Conservation (phyloP, 2,888 invertebrate species). For the Tetragnatha montana region DNA sequence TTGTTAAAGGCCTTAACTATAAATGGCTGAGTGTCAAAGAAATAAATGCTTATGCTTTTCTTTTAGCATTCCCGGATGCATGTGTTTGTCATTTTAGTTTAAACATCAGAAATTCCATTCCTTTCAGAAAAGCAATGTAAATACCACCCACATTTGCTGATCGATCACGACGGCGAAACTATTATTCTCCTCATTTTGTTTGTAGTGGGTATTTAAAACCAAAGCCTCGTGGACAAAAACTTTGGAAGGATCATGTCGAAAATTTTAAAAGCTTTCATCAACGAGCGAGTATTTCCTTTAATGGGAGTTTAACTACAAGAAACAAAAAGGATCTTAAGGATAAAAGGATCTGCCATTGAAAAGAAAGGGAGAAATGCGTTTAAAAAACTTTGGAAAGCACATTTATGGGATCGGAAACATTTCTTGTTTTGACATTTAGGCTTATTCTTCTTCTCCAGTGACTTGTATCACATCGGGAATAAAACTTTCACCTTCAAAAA, state of each 20-base stretch:
- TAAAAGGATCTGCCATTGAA: neutral
- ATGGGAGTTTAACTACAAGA: neutral
- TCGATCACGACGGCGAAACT: neutral
- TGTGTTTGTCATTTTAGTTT: too few species aligned
- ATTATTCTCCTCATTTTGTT: neutral
- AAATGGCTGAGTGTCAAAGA: too few species aligned
- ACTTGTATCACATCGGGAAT: slow-evolving; percentile 36
- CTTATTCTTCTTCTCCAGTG: slow-evolving; percentile 19
- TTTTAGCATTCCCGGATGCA: too few species aligned
- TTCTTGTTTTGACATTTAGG: slow-evolving; percentile 38
- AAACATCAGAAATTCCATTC: too few species aligned
- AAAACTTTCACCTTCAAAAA: slow-evolving; percentile 11
- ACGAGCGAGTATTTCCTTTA: neutral
- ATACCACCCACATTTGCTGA: too few species aligned
- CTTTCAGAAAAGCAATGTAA: too few species aligned
- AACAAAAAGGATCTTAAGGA: neutral
- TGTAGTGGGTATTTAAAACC: neutral
- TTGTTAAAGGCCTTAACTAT: too few species aligned
- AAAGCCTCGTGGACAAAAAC: neutral
- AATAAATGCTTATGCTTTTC: too few species aligned
- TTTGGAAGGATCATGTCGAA: neutral
- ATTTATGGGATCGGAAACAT: slow-evolving; percentile 24
- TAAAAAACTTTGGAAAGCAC: neutral
- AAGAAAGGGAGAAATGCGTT: neutral
- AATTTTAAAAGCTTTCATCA: slow-evolving; percentile 1